Evolutionary conservation across 2,888 invertebrate species (phyloP).

Genomic region (Dyspetes luteomarginatus): DNA sequence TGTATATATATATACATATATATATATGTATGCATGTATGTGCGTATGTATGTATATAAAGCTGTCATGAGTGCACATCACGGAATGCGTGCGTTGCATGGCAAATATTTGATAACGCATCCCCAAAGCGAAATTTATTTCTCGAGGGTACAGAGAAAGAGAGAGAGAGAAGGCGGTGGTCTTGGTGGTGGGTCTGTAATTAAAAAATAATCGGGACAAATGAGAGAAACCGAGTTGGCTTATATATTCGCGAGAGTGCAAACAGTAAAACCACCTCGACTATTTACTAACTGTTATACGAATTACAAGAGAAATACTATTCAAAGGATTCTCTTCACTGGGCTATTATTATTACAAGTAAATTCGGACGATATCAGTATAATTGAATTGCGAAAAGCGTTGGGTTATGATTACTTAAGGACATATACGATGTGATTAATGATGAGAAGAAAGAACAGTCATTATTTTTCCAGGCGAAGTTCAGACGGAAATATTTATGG

Average conservation of each 20-base stretch:
- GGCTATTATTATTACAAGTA: too few relatives aligned
- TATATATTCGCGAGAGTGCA: conserved; percentile 33
- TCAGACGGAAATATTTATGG: too few relatives aligned
- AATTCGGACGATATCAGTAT: too few relatives aligned
- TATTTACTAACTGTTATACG: neutral
- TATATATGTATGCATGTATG: conserved; percentile 1
- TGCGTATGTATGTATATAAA: too few relatives aligned
- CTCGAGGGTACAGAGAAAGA: conserved; percentile 12
- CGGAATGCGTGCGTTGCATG: conserved; percentile 35
- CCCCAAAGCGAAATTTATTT: conserved; percentile 19
- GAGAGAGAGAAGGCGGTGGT: conserved; percentile 34
- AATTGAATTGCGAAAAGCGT: too few relatives aligned
- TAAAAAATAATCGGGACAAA: conserved; percentile 54
- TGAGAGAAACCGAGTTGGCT: conserved; percentile 23
- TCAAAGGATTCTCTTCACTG: neutral
- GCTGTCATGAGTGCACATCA: conserved; percentile 18
- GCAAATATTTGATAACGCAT: conserved; percentile 47
- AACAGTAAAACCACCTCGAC: neutral
- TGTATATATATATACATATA: neutral
- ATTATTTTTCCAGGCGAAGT: too few relatives aligned
- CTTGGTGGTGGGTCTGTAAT: conserved; percentile 18
- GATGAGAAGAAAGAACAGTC: too few relatives aligned
- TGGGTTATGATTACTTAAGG: too few relatives aligned
- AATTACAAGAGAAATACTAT: neutral
- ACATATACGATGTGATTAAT: too few relatives aligned